Base-by-base conservation (phyloP, 2,888 invertebrate species). In the Erebia epiphron region DNA sequence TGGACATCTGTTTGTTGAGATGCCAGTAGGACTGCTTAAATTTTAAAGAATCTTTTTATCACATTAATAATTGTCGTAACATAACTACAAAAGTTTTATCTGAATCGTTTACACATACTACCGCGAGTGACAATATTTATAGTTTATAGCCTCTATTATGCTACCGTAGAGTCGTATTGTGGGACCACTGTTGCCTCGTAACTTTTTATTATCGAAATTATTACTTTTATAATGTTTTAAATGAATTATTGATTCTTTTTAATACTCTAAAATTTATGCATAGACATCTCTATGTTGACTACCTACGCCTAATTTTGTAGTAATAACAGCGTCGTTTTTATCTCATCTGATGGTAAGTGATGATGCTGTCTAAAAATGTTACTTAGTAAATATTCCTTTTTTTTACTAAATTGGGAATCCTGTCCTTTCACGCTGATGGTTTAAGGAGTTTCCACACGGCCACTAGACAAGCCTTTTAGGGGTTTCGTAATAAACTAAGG, bases 81-180 rank as follows among this genome's bases (percentile, higher is more conserved):
- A 16, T n/a, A 16, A 56, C 10, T 18, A 4, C 5, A 21, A 21
- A 1, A 13, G 43, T 67, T 21, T 78, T 76, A 79, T 88, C 83
- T 81, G 69, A 50, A 41, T 35, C 11, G 56, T 66, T 49, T 8
- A 26, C 79, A 18, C 82, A 76, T 89, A 85, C 86, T 80, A 58
- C 57, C 46, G 7, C n/a, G 35, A 70, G 72, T 73, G 81, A 83
- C 82, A 83, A 81, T 83, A 81, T 82, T 81, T 83, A 79, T 83
- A 82, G 80, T 80, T 80, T 79, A 81, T 82, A 81, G 77, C 77
- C 73, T 75, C 80, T 78, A 83, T 84, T 84, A 79, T 83, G 84
- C 86, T 85, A 86, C 86, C 77, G 86, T 82, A 75, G 81, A 79
- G 74, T 72, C 76, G 66, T 67, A 73, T 75, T 73, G 74, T 75